phyloP scores from a whole-genome alignment of 2,797 vertebrate species.

The Notoglanidium macrostoma region DNA sequence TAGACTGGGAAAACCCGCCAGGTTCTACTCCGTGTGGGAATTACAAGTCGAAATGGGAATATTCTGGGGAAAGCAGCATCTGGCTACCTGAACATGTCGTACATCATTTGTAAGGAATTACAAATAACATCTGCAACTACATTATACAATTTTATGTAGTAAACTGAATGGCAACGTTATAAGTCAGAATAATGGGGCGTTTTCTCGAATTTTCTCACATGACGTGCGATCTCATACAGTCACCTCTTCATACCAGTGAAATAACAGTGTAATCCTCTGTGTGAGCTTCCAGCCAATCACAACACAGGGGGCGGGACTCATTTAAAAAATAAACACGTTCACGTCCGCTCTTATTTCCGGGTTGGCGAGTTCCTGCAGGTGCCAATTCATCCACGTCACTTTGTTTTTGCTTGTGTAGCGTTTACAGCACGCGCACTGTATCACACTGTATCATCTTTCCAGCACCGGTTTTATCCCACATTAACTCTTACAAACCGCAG shows the following conservation, averaged over 20 bases:
- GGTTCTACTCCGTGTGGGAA: neutral
- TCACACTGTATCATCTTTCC: neutral
- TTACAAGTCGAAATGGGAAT: neutral
- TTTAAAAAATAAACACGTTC: constrained; percentile 19
- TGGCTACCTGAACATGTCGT: neutral
- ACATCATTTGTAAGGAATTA: neutral
- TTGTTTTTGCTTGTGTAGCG: constrained; percentile 11
- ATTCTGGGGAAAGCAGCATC: neutral
- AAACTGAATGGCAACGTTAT: neutral
- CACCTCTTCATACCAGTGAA: neutral
- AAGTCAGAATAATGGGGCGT: too few species aligned
- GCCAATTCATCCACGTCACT: constrained; percentile 62
- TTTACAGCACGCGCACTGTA: neutral
- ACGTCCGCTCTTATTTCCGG: constrained; percentile 55
- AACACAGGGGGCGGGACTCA: constrained; percentile 18
- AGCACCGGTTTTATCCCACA: neutral
- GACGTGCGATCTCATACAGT: neutral
- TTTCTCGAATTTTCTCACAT: neutral
- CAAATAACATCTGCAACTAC: neutral
- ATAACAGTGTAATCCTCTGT: neutral
- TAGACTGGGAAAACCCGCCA: neutral
- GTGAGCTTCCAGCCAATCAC: constrained; percentile 17
- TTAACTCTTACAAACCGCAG: neutral
- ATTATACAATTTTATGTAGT: neutral
- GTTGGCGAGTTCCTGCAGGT: constrained; percentile 61